Conservation (phyloP, 2,113 vertebrate genomes). For the Sterna hirundo region DNA sequence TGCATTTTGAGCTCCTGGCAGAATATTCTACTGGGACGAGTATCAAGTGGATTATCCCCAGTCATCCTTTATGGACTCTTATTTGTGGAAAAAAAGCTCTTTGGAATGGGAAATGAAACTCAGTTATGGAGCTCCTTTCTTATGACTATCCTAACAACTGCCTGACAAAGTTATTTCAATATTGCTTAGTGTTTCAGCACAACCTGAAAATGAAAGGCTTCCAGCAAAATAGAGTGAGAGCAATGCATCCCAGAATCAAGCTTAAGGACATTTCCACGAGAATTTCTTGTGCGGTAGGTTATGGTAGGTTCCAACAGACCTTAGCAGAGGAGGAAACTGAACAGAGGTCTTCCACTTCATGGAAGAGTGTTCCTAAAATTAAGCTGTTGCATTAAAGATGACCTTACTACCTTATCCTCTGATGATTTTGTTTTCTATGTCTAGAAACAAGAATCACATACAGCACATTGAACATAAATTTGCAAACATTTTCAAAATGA, state of each 20-base stretch:
- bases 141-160: not conserved
- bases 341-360: not conserved
- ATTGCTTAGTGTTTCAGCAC: not conserved
- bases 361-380: not conserved
- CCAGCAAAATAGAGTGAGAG: not conserved
- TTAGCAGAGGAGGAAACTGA: not conserved
- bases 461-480: not conserved
- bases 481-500: not conserved
- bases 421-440: not conserved
- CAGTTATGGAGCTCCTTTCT: not conserved
- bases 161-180: not conserved
- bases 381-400: not conserved
- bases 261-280: not conserved
- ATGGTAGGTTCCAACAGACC: not conserved
- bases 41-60: not conserved
- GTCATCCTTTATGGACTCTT: not conserved
- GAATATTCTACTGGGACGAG: not conserved
- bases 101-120: not conserved
- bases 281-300: not conserved
- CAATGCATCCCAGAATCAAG: not conserved
- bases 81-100: not conserved
- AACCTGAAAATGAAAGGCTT: not conserved
- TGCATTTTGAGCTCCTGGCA: not conserved
- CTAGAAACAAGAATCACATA: not conserved
- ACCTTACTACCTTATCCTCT: not conserved